Percentiles rank a stretch among this genome's conserved stretches.
Conservation (phyloP, 2,888 invertebrate genomes). For the Melieria picta region DNA sequence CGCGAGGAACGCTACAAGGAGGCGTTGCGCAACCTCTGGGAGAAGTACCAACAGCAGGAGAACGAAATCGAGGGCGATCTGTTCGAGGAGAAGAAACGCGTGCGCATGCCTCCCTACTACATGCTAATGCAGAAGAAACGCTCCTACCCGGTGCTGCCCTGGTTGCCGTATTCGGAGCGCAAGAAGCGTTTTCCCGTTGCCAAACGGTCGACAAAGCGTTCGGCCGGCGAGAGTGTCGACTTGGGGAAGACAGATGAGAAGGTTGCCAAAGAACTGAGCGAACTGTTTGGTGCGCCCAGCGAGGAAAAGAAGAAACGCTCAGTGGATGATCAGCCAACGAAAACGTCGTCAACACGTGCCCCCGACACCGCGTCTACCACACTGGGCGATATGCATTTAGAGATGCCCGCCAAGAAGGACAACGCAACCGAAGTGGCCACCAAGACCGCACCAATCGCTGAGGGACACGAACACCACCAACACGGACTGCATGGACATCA, state of each 20-base stretch:
- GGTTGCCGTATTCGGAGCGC: slow-evolving; percentile 64
- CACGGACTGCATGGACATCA: slow-evolving; percentile 51
- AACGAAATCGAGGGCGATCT: slow-evolving; percentile 59
- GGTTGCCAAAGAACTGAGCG: slow-evolving; percentile 75
- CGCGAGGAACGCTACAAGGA: slow-evolving; percentile 62
- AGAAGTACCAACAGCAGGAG: slow-evolving; percentile 63
- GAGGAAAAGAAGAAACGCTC: slow-evolving; percentile 70
- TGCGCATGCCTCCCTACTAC: slow-evolving; percentile 59
- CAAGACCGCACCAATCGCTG: slow-evolving; percentile 19
- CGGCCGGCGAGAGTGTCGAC: slow-evolving; percentile 54
- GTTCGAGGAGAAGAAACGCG: slow-evolving; percentile 60
- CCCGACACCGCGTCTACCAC: slow-evolving; percentile 45
- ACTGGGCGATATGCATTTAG: slow-evolving; percentile 51
- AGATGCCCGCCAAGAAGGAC: slow-evolving; percentile 43
- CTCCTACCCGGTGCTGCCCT: slow-evolving; percentile 64
- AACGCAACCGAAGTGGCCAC: slow-evolving; percentile 35
- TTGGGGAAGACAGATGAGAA: slow-evolving; percentile 74
- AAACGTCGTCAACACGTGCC: slow-evolving; percentile 40
- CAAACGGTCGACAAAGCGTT: slow-evolving; percentile 71
- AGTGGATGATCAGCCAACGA: slow-evolving; percentile 48
- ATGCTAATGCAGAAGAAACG: slow-evolving; percentile 64
- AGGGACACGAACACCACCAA: slow-evolving; percentile 58
- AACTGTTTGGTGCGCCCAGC: slow-evolving; percentile 71
- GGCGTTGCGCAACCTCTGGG: slow-evolving; percentile 61
- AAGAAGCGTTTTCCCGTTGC: slow-evolving; percentile 74